Percentiles rank a stretch among this genome's conserved stretches.
These are phyloP conservation scores for Cremastinae sp. DNA, from an alignment of 2,888 invertebrate species.

Conservation along the genomic window DNA sequence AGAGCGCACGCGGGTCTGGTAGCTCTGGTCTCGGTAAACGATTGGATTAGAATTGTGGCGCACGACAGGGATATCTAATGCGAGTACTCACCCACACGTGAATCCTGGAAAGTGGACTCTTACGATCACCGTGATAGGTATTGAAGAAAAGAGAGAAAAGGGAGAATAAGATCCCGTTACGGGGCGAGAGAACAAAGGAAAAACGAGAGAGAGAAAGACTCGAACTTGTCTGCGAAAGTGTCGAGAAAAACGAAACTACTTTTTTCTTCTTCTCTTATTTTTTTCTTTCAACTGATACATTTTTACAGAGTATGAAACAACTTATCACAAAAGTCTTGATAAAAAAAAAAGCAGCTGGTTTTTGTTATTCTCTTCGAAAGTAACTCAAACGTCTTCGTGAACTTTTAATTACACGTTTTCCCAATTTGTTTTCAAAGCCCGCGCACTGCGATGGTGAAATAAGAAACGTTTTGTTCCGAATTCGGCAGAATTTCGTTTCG, in stretches of 20 bases:
- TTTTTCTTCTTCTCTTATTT: too few species aligned
- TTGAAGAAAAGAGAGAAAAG: constrained; percentile 22
- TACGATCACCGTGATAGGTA: constrained; percentile 42
- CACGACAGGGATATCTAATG: constrained; percentile 61
- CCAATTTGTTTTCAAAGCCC: too few species aligned
- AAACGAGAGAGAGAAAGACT: constrained; percentile 16
- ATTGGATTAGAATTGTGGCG: constrained; percentile 59
- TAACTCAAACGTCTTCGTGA: too few species aligned
- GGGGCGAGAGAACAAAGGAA: constrained; percentile 3
- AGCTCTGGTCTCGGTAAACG: constrained; percentile 57
- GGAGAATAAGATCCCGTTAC: constrained; percentile 10
- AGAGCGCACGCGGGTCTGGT: constrained; percentile 48
- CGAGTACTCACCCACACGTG: constrained; percentile 49
- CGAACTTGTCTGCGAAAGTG: too few species aligned
- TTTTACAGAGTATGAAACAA: too few species aligned
- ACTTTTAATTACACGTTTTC: too few species aligned
- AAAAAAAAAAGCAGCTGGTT: too few species aligned
- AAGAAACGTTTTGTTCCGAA: too few species aligned
- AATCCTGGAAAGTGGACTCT: constrained; percentile 50
- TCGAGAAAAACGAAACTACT: constrained; percentile 16
- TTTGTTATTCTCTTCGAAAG: too few species aligned
- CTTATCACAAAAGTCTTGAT: too few species aligned
- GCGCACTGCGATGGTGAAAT: too few species aligned
- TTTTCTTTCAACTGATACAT: too few species aligned
- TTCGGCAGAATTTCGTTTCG: constrained; percentile 20